Evolutionary conservation across 2,113 vertebrate species (phyloP), one percentile per base, ranked within the genome.

Genomic region (Microtus ochrogaster): DNA sequence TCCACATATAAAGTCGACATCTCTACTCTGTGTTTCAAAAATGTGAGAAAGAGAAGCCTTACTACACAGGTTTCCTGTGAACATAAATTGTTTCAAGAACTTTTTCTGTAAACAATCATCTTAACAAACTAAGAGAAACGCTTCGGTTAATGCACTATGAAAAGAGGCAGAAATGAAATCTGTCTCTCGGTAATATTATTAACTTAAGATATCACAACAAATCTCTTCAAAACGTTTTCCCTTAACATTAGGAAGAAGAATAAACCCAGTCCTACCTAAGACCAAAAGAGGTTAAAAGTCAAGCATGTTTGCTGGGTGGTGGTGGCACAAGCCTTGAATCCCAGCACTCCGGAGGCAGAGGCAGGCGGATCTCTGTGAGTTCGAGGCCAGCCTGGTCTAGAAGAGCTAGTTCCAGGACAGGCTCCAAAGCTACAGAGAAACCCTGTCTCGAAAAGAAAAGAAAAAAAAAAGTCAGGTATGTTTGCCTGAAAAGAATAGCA

Each of bases 1-100:
- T 94, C 96, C 94, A 86, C 44, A 88, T 88, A 39, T 12, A 94
- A 96, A 97, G 95, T 92, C 91, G 89, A 58, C 85, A 82, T 92
- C 95, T 36, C 81, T 96, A 82, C 92, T 76, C 86, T 72, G 63
- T 90, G 94, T 89, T 95, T 78, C 73, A 68, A n/a, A 47, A 94
- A 96, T 47, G 61, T 11, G 79, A 87, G 63, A 79, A 87, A 89
- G 93, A 44, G 30, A 95, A 90, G 72, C 28, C 84, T 70, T 68
- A 33, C 47, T 11, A 6, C n/a, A 92, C 86, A 93, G 44, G 33
- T 52, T 94, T 91, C 55, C 77, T 81, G 33, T 47, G 66, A 96
- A 86, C 21, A 39, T 73, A 74, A 83, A 73, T 95, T 89, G 58
- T 91, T 97, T 66, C 72, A 24, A 84, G 39, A 58, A 39, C 55